A percentile compares a stretch with the other conserved stretches of the same genome.
Conservation (phyloP, 2,113 vertebrate species). For the Pluvialis apricaria region DNA sequence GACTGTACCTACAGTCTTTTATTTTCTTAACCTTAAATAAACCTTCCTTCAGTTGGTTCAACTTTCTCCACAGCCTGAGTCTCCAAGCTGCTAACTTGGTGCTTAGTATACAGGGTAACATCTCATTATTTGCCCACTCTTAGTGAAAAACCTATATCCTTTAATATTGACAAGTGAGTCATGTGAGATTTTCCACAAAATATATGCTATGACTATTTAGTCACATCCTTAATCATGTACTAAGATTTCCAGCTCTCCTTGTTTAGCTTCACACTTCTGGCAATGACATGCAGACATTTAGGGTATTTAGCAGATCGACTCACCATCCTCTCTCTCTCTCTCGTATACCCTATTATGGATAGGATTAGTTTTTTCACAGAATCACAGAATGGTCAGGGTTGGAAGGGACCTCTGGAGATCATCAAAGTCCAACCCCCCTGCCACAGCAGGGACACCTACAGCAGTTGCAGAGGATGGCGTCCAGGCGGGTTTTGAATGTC, state of each 20-base stretch:
- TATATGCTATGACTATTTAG: neutral
- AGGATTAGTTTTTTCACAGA: neutral
- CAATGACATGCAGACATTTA: neutral
- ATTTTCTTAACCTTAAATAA: neutral
- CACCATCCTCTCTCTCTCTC: neutral
- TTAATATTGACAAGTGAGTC: neutral
- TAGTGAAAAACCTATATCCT: neutral
- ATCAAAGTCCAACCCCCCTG: too few relatives aligned
- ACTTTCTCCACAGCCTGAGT: neutral
- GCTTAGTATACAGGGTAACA: neutral
- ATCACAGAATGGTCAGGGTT: too few relatives aligned
- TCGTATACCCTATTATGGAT: neutral
- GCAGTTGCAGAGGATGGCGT: too few relatives aligned
- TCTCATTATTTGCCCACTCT: neutral
- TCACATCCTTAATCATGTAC: neutral
- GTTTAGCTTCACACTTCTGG: neutral
- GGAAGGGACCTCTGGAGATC: too few relatives aligned
- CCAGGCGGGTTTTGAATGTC: too few relatives aligned
- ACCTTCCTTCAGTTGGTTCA: neutral
- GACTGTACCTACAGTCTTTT: neutral
- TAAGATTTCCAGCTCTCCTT: neutral
- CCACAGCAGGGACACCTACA: too few relatives aligned
- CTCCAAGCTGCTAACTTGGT: neutral
- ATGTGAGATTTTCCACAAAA: neutral
- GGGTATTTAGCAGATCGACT: neutral